Base-by-base conservation (phyloP, 2,888 invertebrate genomes). In the Amiota mariae region DNA sequence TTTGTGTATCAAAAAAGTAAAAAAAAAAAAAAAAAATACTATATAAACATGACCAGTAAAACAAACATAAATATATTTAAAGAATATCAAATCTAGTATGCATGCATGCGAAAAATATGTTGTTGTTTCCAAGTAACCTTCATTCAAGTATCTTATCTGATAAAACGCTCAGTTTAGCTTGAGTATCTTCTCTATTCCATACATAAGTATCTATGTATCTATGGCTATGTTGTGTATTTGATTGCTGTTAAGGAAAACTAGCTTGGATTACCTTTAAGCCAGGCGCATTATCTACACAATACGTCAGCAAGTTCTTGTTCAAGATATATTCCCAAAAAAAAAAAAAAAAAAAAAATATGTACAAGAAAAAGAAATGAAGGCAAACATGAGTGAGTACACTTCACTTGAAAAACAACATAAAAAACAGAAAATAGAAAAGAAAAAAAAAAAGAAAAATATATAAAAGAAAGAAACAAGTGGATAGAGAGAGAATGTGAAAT, bases 271-370 rank as follows among this genome's bases (percentile, higher is more conserved):
- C 51, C 51, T 51, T 18, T 24, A 68, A 47, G 12, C 54, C 67
- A 51, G 20, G 20, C 24, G 24, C 24, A 68, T 68, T 51, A 68
- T 68, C 67, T 54, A 24, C 67, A 68, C 67, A 68, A 68, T 51
- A 51, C 51, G 67, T 68, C 67, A 51, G 67, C 67, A 54, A 51
- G 20, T 36, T 63, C 36, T 68, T 24, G 51, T 51, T 48, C 10
- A 15, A 68, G 24, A 68, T 54, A 68, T 54, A 54, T 66, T 2
- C 18, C 8, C 12, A n/a, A 18, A 59, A 59, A 24, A 20, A 59
- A 20, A 36, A 36, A 36, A 4, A 36, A 4, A 36, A 2, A 36
- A 36, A 24, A 3, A 24, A 24, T 24, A 3, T 3, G n/a, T 6
- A 59, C 59, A 57, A 10, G 20, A 59, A 59, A 18, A 20, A 11